phyloP scores from a whole-genome alignment of 2,113 vertebrate genomes.

The Pterocles gutturalis region DNA sequence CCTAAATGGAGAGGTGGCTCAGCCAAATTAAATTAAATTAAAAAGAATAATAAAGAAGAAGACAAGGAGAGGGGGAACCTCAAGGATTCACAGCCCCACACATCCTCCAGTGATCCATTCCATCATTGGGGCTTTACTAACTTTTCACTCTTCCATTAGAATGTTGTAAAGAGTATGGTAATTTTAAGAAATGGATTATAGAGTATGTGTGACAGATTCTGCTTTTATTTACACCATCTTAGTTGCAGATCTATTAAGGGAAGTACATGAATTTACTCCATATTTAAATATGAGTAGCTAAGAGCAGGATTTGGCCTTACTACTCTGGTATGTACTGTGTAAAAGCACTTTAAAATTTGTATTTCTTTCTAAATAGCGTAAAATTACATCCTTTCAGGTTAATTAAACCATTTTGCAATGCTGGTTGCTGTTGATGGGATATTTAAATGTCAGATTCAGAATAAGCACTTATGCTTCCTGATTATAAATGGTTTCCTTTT shows the following conservation, averaged over 20 bases:
- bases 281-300: neutral
- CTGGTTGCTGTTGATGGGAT: conserved; percentile 30
- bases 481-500: conserved; percentile 47
- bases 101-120: neutral
- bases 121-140: neutral
- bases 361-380: conserved; percentile 59
- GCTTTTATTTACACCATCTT: neutral
- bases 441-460: conserved; percentile 48
- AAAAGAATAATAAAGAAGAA: neutral
- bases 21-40: neutral
- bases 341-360: conserved; percentile 59
- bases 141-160: neutral
- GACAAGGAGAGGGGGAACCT: neutral
- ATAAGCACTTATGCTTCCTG: neutral
- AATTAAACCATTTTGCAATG: conserved; percentile 45
- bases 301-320: neutral
- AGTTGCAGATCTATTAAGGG: neutral
- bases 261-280: neutral
- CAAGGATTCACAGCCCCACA: neutral
- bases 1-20: neutral
- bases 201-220: neutral
- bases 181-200: conserved; percentile 11
- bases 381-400: conserved; percentile 69
- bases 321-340: neutral
- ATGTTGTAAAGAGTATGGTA: neutral